Base-by-base conservation (phyloP, 2,888 invertebrate genomes). In the Acleris emargana region DNA sequence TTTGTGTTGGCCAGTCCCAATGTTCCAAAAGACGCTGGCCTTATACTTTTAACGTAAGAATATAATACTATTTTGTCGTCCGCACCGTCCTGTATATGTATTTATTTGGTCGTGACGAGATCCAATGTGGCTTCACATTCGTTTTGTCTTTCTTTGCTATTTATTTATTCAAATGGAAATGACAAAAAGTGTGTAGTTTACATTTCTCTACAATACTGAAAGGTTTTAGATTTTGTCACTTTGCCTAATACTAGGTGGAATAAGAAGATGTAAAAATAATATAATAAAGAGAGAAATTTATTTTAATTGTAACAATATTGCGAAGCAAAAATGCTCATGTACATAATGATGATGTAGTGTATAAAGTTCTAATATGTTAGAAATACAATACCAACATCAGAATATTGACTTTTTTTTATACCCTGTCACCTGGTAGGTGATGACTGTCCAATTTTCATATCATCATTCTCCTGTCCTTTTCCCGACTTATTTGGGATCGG, bases 291-390 rank as follows among this genome's bases (percentile, higher is more conserved):
- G 88, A 89, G 85, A 90, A 88, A 86, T 81, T 79, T 90, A 90
- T 91, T 91, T 91, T 90, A 89, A 87, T 82, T 86, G 88, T 90
- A 88, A 87, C 86, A 86, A 82, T 86, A 90, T 89, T 90, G 85
- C 84, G 86, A 89, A 90, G 90, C 87, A 79, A 87, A 83, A 89
- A 90, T 91, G 91, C 91, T 91, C 91, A 89, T 92, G 91, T 91
- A 92, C 86, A 92, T 91, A 91, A 76, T 81, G 66, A 88, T 84
- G 82, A 88, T 82, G 85, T 90, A 89, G 88, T 89, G 87, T 90
- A 91, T 88, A 87, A 89, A 88, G 84, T 83, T 89, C 84, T 88
- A 87, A 86, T 89, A 88, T 87, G 88, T 88, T 91, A 91, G 88
- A 87, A 91, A 91, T 91, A 91, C 89, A 81, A 88, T 80, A 82